Evolutionary conservation across 1,140 invertebrate genomes (phyloP).

Genomic region (Drosophila subobscura): DNA sequence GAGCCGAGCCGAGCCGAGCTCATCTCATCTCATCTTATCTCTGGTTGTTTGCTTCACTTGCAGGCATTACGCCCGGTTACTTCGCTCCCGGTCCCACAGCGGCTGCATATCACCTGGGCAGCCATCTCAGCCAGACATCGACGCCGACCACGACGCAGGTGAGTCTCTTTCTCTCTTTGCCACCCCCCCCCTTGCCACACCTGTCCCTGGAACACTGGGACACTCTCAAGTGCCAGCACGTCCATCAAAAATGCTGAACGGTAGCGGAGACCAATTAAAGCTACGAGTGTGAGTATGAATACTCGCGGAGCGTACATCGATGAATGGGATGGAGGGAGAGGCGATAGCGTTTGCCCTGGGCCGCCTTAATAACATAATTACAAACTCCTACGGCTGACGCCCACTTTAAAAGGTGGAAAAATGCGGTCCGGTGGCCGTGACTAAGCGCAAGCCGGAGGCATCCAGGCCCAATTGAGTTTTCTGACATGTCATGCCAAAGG

Average conservation of each 20-base stretch:
- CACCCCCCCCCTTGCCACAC: background rate
- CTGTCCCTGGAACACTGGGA: background rate
- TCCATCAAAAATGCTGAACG: conserved; percentile 54
- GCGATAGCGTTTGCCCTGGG: conserved; percentile 11
- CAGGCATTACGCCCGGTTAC: conserved; percentile 83
- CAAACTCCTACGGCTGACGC: conserved; percentile 69
- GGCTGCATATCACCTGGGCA: conserved; percentile 83
- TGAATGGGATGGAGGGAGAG: too few species aligned
- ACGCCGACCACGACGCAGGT: conserved; percentile 83
- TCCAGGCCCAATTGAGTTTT: conserved; percentile 56
- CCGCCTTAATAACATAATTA: conserved; percentile 80
- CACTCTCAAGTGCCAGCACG: conserved; percentile 32
- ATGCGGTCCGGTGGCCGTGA: conserved; percentile 46
- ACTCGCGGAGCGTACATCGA: too few species aligned
- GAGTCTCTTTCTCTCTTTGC: conserved; percentile 50
- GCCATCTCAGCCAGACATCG: conserved; percentile 82
- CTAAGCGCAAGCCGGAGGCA: conserved; percentile 67
- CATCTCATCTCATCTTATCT: conserved; percentile 34
- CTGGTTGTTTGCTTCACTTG: conserved; percentile 51
- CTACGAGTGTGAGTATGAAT: conserved; percentile 10
- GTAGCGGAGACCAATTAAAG: conserved; percentile 73
- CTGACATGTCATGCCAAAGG: conserved; percentile 71
- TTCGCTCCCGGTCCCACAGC: conserved; percentile 83
- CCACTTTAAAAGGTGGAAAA: conserved; percentile 81
- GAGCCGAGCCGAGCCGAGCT: background rate